phyloP scores from a whole-genome alignment of 2,888 invertebrate species.

The Orthosia cruda region DNA sequence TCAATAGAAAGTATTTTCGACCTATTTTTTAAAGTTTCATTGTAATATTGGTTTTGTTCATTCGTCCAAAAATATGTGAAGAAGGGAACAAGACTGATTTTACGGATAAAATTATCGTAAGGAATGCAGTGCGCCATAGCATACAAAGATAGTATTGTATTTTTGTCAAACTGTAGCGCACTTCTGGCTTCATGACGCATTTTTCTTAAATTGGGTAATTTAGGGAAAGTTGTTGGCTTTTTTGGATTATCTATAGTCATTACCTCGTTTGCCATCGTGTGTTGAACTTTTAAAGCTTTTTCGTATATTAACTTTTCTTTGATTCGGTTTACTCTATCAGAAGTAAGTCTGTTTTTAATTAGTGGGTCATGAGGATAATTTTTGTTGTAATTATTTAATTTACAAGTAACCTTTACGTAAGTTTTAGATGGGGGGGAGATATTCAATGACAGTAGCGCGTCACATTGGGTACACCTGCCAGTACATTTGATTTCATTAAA shows the following conservation, averaged over 20 bases:
- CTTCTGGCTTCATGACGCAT: constrained; percentile 42
- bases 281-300: constrained; percentile 31
- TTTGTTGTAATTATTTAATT: constrained; percentile 40
- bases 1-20: constrained; percentile 38
- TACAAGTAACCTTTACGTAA: constrained; percentile 38
- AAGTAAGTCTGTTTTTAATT: constrained; percentile 43
- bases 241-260: constrained; percentile 30
- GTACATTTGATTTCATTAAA: constrained; percentile 42
- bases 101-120: constrained; percentile 40
- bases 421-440: constrained; percentile 40
- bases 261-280: constrained; percentile 36
- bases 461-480: constrained; percentile 48
- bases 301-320: constrained; percentile 34
- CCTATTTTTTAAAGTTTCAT: constrained; percentile 29
- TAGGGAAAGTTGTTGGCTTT: constrained; percentile 34
- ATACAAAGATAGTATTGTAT: constrained; percentile 45
- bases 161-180: constrained; percentile 48
- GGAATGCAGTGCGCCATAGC: constrained; percentile 45
- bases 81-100: constrained; percentile 50
- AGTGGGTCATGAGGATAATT: constrained; percentile 25
- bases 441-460: constrained; percentile 29
- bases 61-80: constrained; percentile 50
- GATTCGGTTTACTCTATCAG: constrained; percentile 33
- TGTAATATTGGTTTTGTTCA: constrained; percentile 46
- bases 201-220: constrained; percentile 43